Base-by-base conservation (phyloP, 1,140 invertebrate genomes). In the Pogonomyrmex californicus region DNA sequence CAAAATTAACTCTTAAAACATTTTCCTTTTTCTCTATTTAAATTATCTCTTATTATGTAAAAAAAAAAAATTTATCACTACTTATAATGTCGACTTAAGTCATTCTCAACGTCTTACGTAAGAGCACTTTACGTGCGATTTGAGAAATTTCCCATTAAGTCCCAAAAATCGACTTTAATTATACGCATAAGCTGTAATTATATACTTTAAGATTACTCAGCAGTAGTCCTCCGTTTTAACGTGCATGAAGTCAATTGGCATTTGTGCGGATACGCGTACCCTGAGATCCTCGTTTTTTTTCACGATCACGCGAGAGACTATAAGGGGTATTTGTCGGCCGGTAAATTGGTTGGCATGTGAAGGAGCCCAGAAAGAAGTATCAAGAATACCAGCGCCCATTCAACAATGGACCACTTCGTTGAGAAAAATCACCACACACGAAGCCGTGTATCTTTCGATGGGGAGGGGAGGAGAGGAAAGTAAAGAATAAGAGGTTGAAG, bases 381-480 rank as follows among this genome's bases (percentile, higher is more conserved):
- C 78, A 17, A 49, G 51, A 78, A 81, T 79, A 85, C 63, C 71
- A 68, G 62, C n/a, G 66, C 78, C 38, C 91, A 89, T 82, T 85
- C 88, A 82, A 89, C 90, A 87, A 91, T 87, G 86, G 77, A 9
- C 63, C 58, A 54, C 56, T 71, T 71, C 62, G 77, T 30, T 41
- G 82, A 91, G 91, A 94, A 94, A 93, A 94, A 94, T 93, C 86
- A 75, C 91, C 92, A 87, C 92, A 93, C 92, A 92, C 90, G 91
- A 91, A 76, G 90, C 70, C 70, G 33, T 76, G 70, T 66, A 86
- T 91, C 81, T 68, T 87, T 86, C 49, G 77, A 70, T 36, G 66
- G 60, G 70, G 51, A 79, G 60, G 76, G 51, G 68, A 73, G 58
- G 17, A 70, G 44, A 85, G 30, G 41, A 49, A 33, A 49, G 44